Percentiles rank a stretch among this genome's conserved stretches.
Conservation (phyloP, 1,140 invertebrate genomes). For the Cyclina sinensis region DNA sequence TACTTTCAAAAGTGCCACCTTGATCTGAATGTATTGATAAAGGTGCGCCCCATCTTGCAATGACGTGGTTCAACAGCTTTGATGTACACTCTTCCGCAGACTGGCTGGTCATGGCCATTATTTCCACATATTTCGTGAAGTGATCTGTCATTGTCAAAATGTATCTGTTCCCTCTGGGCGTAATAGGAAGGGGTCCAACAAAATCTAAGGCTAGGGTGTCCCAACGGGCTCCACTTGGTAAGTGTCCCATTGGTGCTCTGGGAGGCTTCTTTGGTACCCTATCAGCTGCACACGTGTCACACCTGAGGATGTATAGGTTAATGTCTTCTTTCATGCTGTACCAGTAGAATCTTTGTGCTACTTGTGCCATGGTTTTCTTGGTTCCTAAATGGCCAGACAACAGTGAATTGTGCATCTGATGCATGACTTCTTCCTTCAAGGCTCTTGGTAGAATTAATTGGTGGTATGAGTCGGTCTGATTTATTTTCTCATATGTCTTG, state of each 20-base stretch:
- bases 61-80: slow-evolving; percentile 79
- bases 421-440: background rate
- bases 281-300: slow-evolving; percentile 11
- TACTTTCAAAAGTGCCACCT: slow-evolving; percentile 60
- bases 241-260: background rate
- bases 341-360: slow-evolving; percentile 2
- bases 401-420: background rate
- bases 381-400: background rate
- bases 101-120: slow-evolving; percentile 71
- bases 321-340: background rate
- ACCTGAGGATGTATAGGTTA: background rate
- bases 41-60: slow-evolving; percentile 81
- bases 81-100: slow-evolving; percentile 79
- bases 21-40: slow-evolving; percentile 63
- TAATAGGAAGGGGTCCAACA: slow-evolving; percentile 41
- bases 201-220: slow-evolving; percentile 46
- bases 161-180: slow-evolving; percentile 66
- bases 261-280: background rate
- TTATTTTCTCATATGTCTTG: background rate
- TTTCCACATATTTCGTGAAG: slow-evolving; percentile 76
- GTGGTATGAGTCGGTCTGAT: background rate
- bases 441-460: background rate
- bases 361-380: background rate
- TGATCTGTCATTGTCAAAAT: slow-evolving; percentile 76
- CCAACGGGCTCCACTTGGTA: background rate